A percentile compares a stretch with the other conserved stretches of the same genome.
phyloP scores from a whole-genome alignment of 1,140 invertebrate species.

The Drosophila kohkoa region DNA sequence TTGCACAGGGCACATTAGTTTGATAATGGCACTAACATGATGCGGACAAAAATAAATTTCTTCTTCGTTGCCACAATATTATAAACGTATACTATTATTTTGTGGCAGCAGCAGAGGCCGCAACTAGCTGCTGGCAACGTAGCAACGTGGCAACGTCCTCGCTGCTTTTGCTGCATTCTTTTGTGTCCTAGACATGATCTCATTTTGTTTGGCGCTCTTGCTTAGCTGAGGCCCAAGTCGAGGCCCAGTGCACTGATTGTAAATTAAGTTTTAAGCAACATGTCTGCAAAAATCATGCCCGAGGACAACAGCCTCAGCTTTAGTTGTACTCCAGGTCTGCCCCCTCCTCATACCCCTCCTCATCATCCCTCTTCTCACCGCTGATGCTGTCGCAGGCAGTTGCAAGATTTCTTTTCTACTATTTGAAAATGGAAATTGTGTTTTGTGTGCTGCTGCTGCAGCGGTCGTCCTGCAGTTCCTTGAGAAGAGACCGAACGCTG shows the following conservation, averaged over 20 bases:
- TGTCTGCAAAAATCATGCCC: constrained; percentile 81
- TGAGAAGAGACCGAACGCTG: constrained; percentile 45
- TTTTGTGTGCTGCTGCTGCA: constrained; percentile 59
- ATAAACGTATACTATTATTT: constrained; percentile 66
- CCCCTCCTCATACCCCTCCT: too few species aligned
- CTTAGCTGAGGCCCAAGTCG: constrained; percentile 47
- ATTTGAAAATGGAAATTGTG: constrained; percentile 82
- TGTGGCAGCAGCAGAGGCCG: constrained; percentile 44
- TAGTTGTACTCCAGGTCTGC: background rate
- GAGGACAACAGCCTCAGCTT: constrained; percentile 57
- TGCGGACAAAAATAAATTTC: constrained; percentile 58
- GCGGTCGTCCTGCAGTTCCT: constrained; percentile 64
- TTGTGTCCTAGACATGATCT: constrained; percentile 46
- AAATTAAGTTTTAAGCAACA: constrained; percentile 83
- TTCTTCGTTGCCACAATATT: constrained; percentile 45
- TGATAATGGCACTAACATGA: constrained; percentile 81
- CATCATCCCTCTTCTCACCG: too few species aligned
- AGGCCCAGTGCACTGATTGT: constrained; percentile 62
- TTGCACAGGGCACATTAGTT: constrained; percentile 63
- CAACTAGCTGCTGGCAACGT: constrained; percentile 41
- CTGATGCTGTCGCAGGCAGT: constrained; percentile 67
- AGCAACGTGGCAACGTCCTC: background rate
- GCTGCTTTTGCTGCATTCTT: constrained; percentile 1
- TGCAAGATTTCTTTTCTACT: constrained; percentile 62
- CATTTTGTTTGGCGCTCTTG: constrained; percentile 50